A percentile compares a stretch with the other conserved stretches of the same genome.
Evolutionary conservation across 2,888 invertebrate species (phyloP).

Genomic region (Volucella inanis): DNA sequence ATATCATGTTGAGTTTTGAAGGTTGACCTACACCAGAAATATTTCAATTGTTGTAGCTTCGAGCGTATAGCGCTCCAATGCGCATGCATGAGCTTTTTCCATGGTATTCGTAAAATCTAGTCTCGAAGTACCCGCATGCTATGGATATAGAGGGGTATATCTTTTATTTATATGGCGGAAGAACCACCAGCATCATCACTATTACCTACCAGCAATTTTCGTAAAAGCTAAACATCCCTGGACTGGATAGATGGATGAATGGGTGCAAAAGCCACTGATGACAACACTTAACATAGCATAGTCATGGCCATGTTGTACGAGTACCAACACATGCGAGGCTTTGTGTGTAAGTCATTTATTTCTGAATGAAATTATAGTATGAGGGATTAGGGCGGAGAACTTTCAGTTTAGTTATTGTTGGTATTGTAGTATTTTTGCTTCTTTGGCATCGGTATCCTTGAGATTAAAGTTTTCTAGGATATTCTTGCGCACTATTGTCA

Average conservation of each 20-base stretch:
- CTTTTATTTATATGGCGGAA: conserved; percentile 40
- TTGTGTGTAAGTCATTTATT: conserved; percentile 74
- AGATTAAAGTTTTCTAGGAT: conserved; percentile 72
- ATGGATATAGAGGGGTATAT: conserved; percentile 13
- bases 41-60: conserved; percentile 63
- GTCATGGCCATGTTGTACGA: conserved; percentile 25
- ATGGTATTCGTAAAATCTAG: conserved; percentile 58
- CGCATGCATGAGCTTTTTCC: conserved; percentile 69
- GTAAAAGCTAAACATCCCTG: conserved; percentile 72
- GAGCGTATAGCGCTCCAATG: conserved; percentile 48
- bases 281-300: conserved; percentile 21
- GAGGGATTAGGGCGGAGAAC: conserved; percentile 51
- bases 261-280: conserved; percentile 58
- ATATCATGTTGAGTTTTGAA: conserved; percentile 59
- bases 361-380: conserved; percentile 75
- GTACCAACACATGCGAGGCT: conserved; percentile 27
- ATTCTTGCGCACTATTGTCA: conserved; percentile 73
- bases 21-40: conserved; percentile 74
- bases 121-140: neutral
- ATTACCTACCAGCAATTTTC: conserved; percentile 31
- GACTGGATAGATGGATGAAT: conserved; percentile 73
- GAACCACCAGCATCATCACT: conserved; percentile 4
- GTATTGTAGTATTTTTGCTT: conserved; percentile 55
- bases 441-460: conserved; percentile 67
- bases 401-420: conserved; percentile 47